phyloP scores from a whole-genome alignment of 1,140 invertebrate genomes.

The Cepaea nemoralis region DNA sequence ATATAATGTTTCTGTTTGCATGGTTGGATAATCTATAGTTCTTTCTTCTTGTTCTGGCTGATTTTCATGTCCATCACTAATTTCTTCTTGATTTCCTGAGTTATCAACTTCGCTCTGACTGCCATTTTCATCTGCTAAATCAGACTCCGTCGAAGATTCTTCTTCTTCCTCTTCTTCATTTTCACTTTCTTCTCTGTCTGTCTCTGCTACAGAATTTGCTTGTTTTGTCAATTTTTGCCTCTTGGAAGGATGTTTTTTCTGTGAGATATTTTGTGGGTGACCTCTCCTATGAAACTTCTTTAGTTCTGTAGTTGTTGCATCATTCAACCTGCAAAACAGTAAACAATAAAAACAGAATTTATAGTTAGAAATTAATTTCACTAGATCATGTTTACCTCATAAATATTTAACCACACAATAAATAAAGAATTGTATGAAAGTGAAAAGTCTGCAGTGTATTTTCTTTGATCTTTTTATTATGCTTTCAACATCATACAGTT shows the following conservation, averaged over 20 bases:
- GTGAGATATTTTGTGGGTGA: slow-evolving; percentile 6
- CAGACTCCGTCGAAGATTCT: slow-evolving; percentile 1
- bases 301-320: slow-evolving; percentile 9
- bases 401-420: no score
- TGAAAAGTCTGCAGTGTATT: no score
- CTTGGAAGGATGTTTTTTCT: slow-evolving; percentile 22
- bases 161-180: slow-evolving; percentile 30
- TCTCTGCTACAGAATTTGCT: slow-evolving; percentile 17
- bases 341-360: no score
- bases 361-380: neutral
- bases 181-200: neutral
- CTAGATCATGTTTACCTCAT: no score
- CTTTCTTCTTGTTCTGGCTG: neutral
- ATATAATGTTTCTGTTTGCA: slow-evolving; percentile 40
- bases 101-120: neutral
- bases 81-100: slow-evolving; percentile 21
- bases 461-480: no score
- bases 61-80: neutral
- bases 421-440: no score
- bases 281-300: slow-evolving; percentile 1
- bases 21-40: slow-evolving; percentile 37
- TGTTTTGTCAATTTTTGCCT: slow-evolving; percentile 12
- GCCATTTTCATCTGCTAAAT: neutral
- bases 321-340: slow-evolving; percentile 15
- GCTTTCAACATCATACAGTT: no score